Conservation (phyloP, 2,888 invertebrate genomes). For the Alcis repandata region DNA sequence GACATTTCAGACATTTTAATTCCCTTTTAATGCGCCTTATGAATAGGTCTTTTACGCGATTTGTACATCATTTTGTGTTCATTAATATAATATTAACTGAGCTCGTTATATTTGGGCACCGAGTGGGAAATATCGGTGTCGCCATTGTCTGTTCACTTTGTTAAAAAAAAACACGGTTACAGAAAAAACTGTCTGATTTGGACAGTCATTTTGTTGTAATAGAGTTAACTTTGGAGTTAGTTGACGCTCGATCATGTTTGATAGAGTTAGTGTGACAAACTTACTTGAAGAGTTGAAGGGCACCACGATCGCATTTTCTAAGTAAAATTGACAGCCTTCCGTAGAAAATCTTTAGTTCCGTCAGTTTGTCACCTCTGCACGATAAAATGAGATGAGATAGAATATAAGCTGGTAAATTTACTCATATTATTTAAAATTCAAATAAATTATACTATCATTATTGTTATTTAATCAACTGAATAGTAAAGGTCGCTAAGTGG, state of each 20-base stretch:
- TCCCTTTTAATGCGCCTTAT: conserved; percentile 80
- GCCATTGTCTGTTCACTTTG: conserved; percentile 57
- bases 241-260: no score
- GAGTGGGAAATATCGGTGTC: conserved; percentile 66
- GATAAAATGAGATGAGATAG: neutral
- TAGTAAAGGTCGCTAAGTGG: conserved; percentile 6
- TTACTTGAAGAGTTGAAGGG: neutral
- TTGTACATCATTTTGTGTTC: conserved; percentile 82
- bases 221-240: no score
- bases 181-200: conserved; percentile 56
- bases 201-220: conserved; percentile 46
- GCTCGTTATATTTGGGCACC: conserved; percentile 73
- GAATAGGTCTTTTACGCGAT: conserved; percentile 83
- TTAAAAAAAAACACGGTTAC: conserved; percentile 50
- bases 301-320: neutral
- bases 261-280: no score
- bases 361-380: neutral
- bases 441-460: neutral
- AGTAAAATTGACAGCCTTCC: neutral
- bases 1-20: conserved; percentile 84
- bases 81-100: conserved; percentile 79
- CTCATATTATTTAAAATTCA: no score
- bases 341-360: neutral
- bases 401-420: neutral
- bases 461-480: neutral